A percentile compares a stretch with the other conserved stretches of the same genome.
Evolutionary conservation across 2,797 vertebrate species (phyloP).

Genomic region (Pelodytes ibericus): DNA sequence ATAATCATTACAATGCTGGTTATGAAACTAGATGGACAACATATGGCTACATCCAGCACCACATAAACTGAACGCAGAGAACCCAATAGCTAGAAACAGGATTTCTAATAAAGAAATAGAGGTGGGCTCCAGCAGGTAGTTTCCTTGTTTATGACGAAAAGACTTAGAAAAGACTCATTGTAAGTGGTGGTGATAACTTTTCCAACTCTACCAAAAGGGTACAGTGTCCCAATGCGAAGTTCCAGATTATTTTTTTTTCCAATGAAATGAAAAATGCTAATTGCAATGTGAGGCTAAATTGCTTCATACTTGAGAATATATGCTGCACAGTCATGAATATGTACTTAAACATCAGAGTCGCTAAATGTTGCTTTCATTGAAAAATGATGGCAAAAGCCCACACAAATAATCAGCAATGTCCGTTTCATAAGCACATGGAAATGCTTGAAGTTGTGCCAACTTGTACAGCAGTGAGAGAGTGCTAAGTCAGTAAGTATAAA

Average conservation of each 20-base stretch:
- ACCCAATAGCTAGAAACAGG: too few relatives aligned
- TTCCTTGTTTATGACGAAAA: too few relatives aligned
- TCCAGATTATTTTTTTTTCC: neutral
- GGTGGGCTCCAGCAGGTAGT: too few relatives aligned
- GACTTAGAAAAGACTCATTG: neutral
- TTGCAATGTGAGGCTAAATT: neutral
- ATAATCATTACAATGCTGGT: too few relatives aligned
- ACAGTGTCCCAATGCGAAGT: neutral
- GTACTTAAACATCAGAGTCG: slow-evolving; percentile 15
- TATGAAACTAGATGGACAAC: too few relatives aligned
- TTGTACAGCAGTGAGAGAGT: slow-evolving; percentile 16
- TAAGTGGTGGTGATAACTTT: neutral
- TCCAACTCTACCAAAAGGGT: neutral
- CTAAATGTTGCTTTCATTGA: slow-evolving; percentile 29
- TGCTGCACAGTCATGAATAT: slow-evolving; percentile 9
- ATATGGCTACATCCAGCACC: too few relatives aligned
- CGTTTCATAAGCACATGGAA: slow-evolving; percentile 41
- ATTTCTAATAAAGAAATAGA: too few relatives aligned
- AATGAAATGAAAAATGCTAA: neutral
- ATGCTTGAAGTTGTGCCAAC: slow-evolving; percentile 16
- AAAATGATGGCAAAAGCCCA: slow-evolving; percentile 20
- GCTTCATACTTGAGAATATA: neutral
- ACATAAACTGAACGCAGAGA: too few relatives aligned
- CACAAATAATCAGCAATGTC: slow-evolving; percentile 38
- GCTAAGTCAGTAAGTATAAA: slow-evolving; percentile 21